These are phyloP conservation scores for Thamnophis elegans DNA, from an alignment of 2,797 vertebrate genomes.

Conservation along the genomic window DNA sequence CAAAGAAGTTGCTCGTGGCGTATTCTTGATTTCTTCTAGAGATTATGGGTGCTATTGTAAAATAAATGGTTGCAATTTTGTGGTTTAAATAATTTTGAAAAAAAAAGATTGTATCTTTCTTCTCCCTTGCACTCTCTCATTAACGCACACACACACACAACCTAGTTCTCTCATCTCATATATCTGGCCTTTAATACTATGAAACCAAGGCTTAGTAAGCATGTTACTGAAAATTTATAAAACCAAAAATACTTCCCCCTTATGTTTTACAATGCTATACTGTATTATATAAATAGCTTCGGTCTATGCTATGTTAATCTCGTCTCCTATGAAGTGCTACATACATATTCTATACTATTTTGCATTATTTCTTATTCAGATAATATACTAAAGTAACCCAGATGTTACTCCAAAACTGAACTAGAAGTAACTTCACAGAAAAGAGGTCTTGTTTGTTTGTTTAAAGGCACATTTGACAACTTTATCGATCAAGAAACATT, in stretches of 20 bases:
- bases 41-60: background rate
- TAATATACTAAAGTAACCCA: slow-evolving; percentile 55
- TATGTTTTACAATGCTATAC: slow-evolving; percentile 55
- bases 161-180: slow-evolving; percentile 33
- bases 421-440: slow-evolving; percentile 10
- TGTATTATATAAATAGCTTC: slow-evolving; percentile 51
- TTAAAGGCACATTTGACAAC: background rate
- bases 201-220: slow-evolving; percentile 38
- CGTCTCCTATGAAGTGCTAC: slow-evolving; percentile 60
- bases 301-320: slow-evolving; percentile 45
- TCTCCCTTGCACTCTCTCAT: background rate
- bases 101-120: slow-evolving; percentile 17
- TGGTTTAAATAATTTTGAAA: background rate
- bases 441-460: background rate
- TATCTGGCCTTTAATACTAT: slow-evolving; percentile 49
- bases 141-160: background rate
- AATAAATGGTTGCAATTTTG: background rate
- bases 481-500: background rate
- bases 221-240: slow-evolving; percentile 21
- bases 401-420: slow-evolving; percentile 62
- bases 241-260: background rate
- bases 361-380: slow-evolving; percentile 48
- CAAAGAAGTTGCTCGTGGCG: background rate
- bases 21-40: background rate
- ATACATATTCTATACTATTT: slow-evolving; percentile 55